Base-by-base conservation (phyloP, 2,113 vertebrate species). In the Crotophaga sulcirostris region DNA sequence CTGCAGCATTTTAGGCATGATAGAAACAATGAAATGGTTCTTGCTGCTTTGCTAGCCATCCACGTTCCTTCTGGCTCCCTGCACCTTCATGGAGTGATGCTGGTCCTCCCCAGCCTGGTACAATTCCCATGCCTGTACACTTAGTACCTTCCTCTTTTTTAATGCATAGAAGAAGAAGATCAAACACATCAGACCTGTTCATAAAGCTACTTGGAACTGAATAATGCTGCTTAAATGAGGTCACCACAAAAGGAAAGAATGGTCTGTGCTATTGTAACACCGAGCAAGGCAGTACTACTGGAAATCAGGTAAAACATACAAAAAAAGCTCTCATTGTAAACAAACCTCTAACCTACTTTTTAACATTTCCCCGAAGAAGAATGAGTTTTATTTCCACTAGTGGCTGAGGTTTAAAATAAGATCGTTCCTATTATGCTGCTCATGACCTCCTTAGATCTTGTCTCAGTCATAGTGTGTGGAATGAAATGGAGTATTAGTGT, bases 311-410 rank as follows among this genome's bases (percentile, higher is more conserved):
- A 89, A 96, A 92, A 84, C 47, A 91, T 93, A 88, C 49, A 83
- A 76, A 90, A 91, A 49, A 90, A 91, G 9, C 60, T 95, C 47
- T 96, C 76, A 94, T 88, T 91, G 91, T 77, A 96, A 97, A 93
- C 72, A 95, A 93, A 94, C 42, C 78, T 68, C 55, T 97, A 97
- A 93, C 89, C 95, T 96, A 96, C 82, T 97, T 97, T 96, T 85
- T 77, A 72, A 59, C 73, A 81, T 42, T 78, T 26, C 13, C 72
- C 44, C 34, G 25, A 91, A 88, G 40, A 87, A 89, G 91, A 94
- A 83, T 89, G 51, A 91, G 25, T 76, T 96, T 94, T 92, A 85
- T 77, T 96, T 87, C 63, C 89, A 89, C 19, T 45, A 55, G 33
- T 44, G 36, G 12, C 38, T 90, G 88, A 87, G 69, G 69, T 97